Evolutionary conservation across 2,888 invertebrate genomes (phyloP), one percentile per base, ranked within the genome.

Genomic region (Tetropium fuscum): DNA sequence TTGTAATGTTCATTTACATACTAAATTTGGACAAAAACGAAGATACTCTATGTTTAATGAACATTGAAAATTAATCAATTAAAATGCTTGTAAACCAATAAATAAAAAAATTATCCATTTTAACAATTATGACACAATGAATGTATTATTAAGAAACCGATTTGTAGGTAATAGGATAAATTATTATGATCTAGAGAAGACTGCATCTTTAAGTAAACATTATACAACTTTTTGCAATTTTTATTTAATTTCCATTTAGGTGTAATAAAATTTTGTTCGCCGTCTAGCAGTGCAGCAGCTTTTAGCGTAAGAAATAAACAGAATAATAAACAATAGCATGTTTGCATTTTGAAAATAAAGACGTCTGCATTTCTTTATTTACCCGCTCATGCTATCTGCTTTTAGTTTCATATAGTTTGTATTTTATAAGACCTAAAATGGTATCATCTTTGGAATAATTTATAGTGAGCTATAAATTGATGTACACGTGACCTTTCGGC

Each of bases 81-180:
- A 61, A 76, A 78, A 76, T 76, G 79, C 79, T 80, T 80, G 64
- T 71, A 77, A 77, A 74, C 70, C 66, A 75, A 71, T 75, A 74
- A 72, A 67, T 68, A 68, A 72, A 71, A 72, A 74, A 75, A 71
- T 78, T 81, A 81, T 80, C 81, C 80, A 80, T 81, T n/a, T n/a
- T 80, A 81, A 81, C 80, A 81, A 81, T 80, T 80, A 80, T 80
- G 73, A 78, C 81, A 82, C 81, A 82, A 82, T 81, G 82, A 82
- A 82, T 81, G 81, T 82, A 81, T 79, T 79, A 76, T 80, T 80
- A 81, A 80, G 74, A 74, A 76, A 74, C 70, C 75, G 70, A 75
- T 73, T 78, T 80, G 79, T n/a, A 79, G 79, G 76, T 77, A 66
- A 78, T 80, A 79, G 78, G 75, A 70, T 77, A n/a, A n/a, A n/a